Base-by-base conservation (phyloP, 2,888 invertebrate genomes). In the Cheilosia impressa region DNA sequence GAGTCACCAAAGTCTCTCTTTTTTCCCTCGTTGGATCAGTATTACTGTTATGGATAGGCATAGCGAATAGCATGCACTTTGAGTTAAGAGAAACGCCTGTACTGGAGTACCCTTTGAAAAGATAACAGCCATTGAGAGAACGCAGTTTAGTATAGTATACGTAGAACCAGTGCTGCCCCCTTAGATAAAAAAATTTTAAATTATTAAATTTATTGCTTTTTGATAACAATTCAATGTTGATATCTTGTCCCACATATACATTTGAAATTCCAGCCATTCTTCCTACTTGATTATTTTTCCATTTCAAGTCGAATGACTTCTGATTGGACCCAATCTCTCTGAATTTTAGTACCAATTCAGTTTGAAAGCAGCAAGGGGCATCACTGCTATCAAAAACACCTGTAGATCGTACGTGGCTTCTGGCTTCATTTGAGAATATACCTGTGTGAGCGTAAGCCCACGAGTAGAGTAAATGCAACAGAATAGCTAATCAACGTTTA, bases 401-500 rank as follows among this genome's bases (percentile, higher is more conserved):
- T 84, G 84, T 84, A 71, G 69, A 52, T 71, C 60, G 27, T 71
- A 47, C 71, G 55, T 71, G 75, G 47, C 65, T 71, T 60, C 65
- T 71, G 75, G 47, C 58, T 71, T 55, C 58, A 69, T 60, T 22
- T 43, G 50, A 83, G 38, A 60, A 75, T 84, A 75, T 84, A 84
- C 84, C 84, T 84, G 80, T 79, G 34, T 34, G 57, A 73, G 57
- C 34, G 63, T 79, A 66, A 65, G 65, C 65, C 53, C 65, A 65
- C 52, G 63, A 63, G 19, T 10, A 52, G 43, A 69, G 57, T 50
- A 53, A 79, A 58, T 78, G 78, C 68, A 75, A 47, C 63, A 17
- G 50, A 83, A 55, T 73, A 50, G 69, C 73, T 84, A 75, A 84
- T 76, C 60, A 71, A 71, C 60, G 80, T 71, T 84, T 84, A 84